Percentiles rank a stretch among this genome's conserved stretches.
phyloP scores from a whole-genome alignment of 2,113 vertebrate species.

The Lathamus discolor region DNA sequence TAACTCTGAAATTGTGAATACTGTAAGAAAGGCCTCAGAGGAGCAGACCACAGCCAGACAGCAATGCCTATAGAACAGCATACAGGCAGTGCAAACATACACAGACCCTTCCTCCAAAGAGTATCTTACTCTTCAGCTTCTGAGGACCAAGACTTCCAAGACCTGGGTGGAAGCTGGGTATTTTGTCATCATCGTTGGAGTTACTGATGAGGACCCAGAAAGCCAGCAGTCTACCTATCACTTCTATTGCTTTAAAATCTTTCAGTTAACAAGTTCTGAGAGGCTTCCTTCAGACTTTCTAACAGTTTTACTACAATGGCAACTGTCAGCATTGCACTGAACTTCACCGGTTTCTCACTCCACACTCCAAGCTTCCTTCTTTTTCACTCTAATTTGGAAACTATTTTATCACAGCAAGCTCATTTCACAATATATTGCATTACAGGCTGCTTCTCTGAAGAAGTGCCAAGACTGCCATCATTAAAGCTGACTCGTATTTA shows the following conservation, averaged over 20 bases:
- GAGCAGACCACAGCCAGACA: not conserved
- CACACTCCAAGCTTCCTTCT: not conserved
- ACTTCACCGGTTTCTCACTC: not conserved
- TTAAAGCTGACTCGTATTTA: not conserved
- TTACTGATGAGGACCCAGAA: not conserved
- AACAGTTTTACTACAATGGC: not conserved
- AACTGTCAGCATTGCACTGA: not conserved
- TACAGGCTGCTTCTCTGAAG: not conserved
- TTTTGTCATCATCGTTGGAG: not conserved
- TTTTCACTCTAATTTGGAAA: not conserved
- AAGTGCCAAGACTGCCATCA: not conserved
- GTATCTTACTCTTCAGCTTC: not conserved
- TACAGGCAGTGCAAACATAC: fast-evolving
- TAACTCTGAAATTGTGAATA: not conserved
- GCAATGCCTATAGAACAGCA: too few relatives aligned
- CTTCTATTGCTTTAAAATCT: not conserved
- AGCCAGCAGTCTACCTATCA: not conserved
- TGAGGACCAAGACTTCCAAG: not conserved
- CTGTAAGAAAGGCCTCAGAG: too few relatives aligned
- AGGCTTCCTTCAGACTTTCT: not conserved
- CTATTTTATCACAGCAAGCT: not conserved
- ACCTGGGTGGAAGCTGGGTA: not conserved
- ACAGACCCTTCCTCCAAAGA: not conserved
- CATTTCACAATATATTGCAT: not conserved
- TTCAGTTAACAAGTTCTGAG: not conserved